Evolutionary conservation across 2,888 invertebrate species (phyloP), one percentile per base, ranked within the genome.

Genomic region (Pachycephus smyrnensis): DNA sequence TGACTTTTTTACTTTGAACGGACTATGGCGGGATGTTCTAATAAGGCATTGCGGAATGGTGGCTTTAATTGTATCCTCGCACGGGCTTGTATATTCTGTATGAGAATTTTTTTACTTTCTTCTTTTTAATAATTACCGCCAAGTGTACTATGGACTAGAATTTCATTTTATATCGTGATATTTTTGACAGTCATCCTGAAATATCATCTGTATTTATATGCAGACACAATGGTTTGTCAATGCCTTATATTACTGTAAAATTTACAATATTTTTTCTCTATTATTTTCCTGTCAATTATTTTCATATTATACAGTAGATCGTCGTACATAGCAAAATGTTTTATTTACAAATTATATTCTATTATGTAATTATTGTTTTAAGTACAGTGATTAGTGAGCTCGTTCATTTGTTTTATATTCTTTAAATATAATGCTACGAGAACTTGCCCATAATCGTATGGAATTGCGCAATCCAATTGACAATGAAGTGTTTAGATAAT

Each of bases 81-180:
- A 55, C 55, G 55, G 55, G 55, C 55, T 55, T 55, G 55, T 55
- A 71, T 74, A 32, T 73, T 80, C 76, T 79, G 31, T 75, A 30
- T 75, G 75, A 31, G 15, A 75, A 73, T 32, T 55, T 75, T 75
- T 74, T n/a, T 74, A 23, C 3, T 4, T 31, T 31, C 11, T 31
- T 55, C 35, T 9, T 55, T 55, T 23, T 55, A 6, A 55, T 55
- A 55, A 55, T 55, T 55, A 23, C 55, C 23, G 23, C 9, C 23
- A 1, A 23, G 23, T 55, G 55, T 23, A 9, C 9, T 55, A 55
- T 55, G 55, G 23, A 55, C 55, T 23, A 23, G 15, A 55, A 9
- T 55, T 55, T 23, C 55, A 55, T 23, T 55, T 55, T 55, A 23
- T 9, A 23, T 23, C 23, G 1, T 23, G 2, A 23, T 55, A 23